Conservation (phyloP, 1,140 invertebrate species). For the Platyscapa corneri region DNA sequence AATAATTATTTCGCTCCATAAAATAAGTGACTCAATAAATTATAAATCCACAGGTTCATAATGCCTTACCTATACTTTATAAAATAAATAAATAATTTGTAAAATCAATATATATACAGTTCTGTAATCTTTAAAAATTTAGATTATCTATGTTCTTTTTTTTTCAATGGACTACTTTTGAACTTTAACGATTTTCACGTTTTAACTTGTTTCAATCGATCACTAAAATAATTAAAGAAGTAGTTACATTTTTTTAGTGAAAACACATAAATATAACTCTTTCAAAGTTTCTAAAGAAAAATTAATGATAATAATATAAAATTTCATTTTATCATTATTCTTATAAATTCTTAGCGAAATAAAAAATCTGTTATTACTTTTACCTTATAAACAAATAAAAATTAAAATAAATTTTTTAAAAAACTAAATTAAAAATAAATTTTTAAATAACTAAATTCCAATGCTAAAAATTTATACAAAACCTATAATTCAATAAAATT, state of each 20-base stretch:
- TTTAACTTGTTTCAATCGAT: neutral
- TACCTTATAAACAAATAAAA: too few relatives aligned
- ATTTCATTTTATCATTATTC: too few relatives aligned
- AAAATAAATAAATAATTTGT: neutral
- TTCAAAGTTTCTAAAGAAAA: too few relatives aligned
- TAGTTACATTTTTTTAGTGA: neutral
- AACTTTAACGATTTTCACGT: constrained; percentile 15
- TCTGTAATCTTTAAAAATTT: constrained; percentile 18
- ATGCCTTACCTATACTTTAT: neutral
- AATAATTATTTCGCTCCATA: neutral
- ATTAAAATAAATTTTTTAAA: too few relatives aligned
- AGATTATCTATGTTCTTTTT: neutral
- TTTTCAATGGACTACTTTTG: neutral
- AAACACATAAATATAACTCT: neutral
- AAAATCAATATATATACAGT: constrained; percentile 8
- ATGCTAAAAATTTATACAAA: too few relatives aligned
- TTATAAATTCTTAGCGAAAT: too few relatives aligned
- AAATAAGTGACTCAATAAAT: neutral
- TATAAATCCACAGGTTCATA: neutral
- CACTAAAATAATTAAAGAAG: neutral
- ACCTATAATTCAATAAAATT: too few relatives aligned
- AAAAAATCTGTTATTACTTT: too few relatives aligned
- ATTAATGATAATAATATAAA: too few relatives aligned
- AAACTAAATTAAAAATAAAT: too few relatives aligned
- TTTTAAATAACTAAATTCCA: too few relatives aligned